Evolutionary conservation across 1,140 invertebrate genomes (phyloP).

Genomic region (Drosophila yakuba): DNA sequence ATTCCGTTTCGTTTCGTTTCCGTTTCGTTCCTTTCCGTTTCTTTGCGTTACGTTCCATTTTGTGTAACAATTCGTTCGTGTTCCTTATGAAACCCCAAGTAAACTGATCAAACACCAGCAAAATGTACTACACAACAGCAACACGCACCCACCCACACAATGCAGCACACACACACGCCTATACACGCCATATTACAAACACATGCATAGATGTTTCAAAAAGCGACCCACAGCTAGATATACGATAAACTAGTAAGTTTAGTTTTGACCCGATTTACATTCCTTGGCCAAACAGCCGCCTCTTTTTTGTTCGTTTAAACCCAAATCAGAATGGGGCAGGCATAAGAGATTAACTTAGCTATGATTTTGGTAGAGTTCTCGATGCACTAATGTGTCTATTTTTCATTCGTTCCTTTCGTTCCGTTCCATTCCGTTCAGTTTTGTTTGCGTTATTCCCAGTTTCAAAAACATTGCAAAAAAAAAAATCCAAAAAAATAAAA

Average conservation of each 20-base stretch:
- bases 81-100: conserved; percentile 56
- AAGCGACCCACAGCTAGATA: not conserved
- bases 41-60: conserved; percentile 44
- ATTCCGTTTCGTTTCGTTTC: not conserved
- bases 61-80: conserved; percentile 84
- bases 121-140: conserved; percentile 31
- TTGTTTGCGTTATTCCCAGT: not conserved
- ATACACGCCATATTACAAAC: conserved; percentile 9
- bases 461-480: conserved; percentile 4
- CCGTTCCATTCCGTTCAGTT: conserved; percentile 13
- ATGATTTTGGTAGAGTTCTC: conserved; percentile 7
- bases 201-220: conserved; percentile 6
- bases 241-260: not conserved
- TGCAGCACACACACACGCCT: conserved; percentile 4
- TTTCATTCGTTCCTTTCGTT: conserved; percentile 13
- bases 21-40: conserved; percentile 29
- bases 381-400: not conserved
- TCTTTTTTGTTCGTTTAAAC: conserved; percentile 2
- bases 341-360: not conserved
- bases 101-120: conserved; percentile 27
- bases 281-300: not conserved
- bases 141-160: conserved; percentile 4
- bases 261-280: not conserved
- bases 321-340: not conserved
- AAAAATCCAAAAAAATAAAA: not conserved